These are phyloP conservation scores for Ectropis crepuscularia DNA, from an alignment of 2,888 invertebrate species.

Conservation along the genomic window DNA sequence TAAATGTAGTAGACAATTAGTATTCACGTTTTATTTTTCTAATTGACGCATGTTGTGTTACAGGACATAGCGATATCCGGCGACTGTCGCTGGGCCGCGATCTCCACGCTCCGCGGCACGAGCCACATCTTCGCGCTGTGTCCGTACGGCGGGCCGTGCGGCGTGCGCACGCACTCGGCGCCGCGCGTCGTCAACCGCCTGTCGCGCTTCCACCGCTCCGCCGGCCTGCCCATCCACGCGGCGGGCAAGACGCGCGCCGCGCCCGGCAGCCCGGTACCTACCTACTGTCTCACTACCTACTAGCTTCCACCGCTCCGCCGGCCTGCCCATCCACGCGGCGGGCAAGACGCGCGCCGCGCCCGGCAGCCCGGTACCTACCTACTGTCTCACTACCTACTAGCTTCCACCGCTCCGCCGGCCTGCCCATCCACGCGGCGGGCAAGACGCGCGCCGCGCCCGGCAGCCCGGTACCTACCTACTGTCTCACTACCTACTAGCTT, in stretches of 20 bases:
- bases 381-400: constrained; percentile 55
- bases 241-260: constrained; percentile 45
- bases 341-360: constrained; percentile 46
- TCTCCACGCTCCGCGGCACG: constrained; percentile 97
- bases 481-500: constrained; percentile 82
- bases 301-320: constrained; percentile 97
- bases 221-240: constrained; percentile 89
- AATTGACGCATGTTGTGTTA: too few relatives aligned
- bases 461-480: constrained; percentile 47
- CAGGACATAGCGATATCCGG: constrained; percentile 95
- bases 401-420: constrained; percentile 98
- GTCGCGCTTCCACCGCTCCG: constrained; percentile 97
- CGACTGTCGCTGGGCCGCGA: constrained; percentile 98
- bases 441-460: constrained; percentile 46
- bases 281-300: not conserved
- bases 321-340: constrained; percentile 85
- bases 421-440: constrained; percentile 80
- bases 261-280: constrained; percentile 51
- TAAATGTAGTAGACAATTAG: too few relatives aligned
- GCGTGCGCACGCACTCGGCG: constrained; percentile 97
- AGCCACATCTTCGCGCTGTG: constrained; percentile 99
- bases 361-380: constrained; percentile 49
- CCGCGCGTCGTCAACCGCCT: constrained; percentile 96
- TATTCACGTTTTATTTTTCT: too few relatives aligned
- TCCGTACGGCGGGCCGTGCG: constrained; percentile 96